Evolutionary conservation across 30 jellyfish, hydroid and myxozoan genomes (phyloP), one percentile per base, ranked within the genome.

Genomic region (Turritopsis rubra): DNA sequence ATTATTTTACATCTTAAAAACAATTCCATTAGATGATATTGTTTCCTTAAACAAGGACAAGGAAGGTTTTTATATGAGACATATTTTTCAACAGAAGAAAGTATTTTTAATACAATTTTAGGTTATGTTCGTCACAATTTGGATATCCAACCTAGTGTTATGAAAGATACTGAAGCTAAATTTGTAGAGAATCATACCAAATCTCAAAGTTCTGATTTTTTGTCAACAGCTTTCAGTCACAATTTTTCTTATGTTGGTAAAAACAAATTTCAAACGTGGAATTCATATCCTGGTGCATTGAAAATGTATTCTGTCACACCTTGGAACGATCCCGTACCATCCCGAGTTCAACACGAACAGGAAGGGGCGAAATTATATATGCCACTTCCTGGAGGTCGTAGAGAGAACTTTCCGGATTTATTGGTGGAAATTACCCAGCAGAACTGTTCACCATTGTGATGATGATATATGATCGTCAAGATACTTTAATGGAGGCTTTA

Each of bases 261-360:
- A 27, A 53, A 74, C 29, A 21, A 18, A 19, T 53, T 84, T 73
- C 81, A 80, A 28, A 75, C 27, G 8, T 89, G 96, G 96, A 89
- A 89, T 75, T 1, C 54, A 7, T 85, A 66, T 79, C 96, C 96
- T 18, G 96, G 96, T 19, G 92, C 95, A 1, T 90, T 79, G 65
- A 74, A 83, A 28, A 52, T 89, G 66, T 28, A 81, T 53, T 84
- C 93, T 24, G 72, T n/a, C 66, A 52, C 83, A 21, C 96, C 94
- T 30, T 70, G 54, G 25, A 66, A 22, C 29, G 73, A 25, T 17
- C 84, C 81, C 16, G 24, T 84, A 82, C 96, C 96, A 26, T 78
- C 94, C 29, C 60, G 84, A 1, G 89, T 84, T 16, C 94, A 85
- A 74, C 81, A 80, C 66, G 71, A 66, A 29, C 86, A 79, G 29